phyloP scores from a whole-genome alignment of 2,888 invertebrate genomes.

The Drosophila rubida region DNA sequence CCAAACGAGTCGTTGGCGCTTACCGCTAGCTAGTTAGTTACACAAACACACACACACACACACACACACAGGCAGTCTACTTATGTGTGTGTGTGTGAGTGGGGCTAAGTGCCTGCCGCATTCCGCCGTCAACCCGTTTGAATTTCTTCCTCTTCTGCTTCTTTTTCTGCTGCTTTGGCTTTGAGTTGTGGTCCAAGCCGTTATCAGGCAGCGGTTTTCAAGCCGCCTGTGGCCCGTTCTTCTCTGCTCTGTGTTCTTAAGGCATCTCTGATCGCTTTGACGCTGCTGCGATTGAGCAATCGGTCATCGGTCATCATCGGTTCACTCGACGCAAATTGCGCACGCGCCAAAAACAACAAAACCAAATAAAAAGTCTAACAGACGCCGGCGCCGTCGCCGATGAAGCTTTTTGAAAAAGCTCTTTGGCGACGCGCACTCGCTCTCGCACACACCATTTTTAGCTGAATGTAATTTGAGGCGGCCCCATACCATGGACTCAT shows the following conservation, averaged over 20 bases:
- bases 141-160: constrained; percentile 22
- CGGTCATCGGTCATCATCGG: constrained; percentile 22
- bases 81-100: constrained; percentile 6
- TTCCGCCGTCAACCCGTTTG: constrained; percentile 73
- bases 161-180: constrained; percentile 11
- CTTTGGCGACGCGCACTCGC: constrained; percentile 59
- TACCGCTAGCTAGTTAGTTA: constrained; percentile 65
- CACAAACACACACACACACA: neutral
- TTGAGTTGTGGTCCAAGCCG: constrained; percentile 44
- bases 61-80: neutral
- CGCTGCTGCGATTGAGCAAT: constrained; percentile 61
- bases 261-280: constrained; percentile 22
- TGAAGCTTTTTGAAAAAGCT: constrained; percentile 39
- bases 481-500: constrained; percentile 78
- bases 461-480: constrained; percentile 85
- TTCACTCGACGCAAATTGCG: constrained; percentile 46
- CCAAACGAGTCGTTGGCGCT: constrained; percentile 75
- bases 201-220: constrained; percentile 52
- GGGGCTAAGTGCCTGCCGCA: constrained; percentile 55
- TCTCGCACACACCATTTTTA: constrained; percentile 84
- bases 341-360: constrained; percentile 60
- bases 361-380: constrained; percentile 22
- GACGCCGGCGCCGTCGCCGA: constrained; percentile 19
- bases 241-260: constrained; percentile 14
- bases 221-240: constrained; percentile 22